These are phyloP conservation scores for Misgurnus anguillicaudatus DNA, from an alignment of 2,113 vertebrate genomes.

Conservation along the genomic window DNA sequence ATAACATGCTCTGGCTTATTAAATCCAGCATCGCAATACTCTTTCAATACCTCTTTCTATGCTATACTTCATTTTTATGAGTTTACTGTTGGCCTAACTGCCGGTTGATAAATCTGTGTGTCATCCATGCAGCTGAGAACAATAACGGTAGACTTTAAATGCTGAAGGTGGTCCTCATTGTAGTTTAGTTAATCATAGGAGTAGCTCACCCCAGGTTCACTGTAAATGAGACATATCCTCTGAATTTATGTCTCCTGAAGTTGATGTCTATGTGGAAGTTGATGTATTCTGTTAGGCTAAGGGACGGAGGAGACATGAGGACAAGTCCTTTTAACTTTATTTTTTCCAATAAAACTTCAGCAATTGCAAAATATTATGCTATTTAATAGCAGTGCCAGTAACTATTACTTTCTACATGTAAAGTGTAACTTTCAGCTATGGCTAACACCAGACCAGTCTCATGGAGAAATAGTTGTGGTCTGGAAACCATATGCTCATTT, in stretches of 20 bases:
- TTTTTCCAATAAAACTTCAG: too few species aligned
- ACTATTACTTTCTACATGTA: too few species aligned
- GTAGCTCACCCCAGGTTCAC: conserved; percentile 15
- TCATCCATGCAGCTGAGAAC: conserved; percentile 31
- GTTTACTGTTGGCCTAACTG: conserved; percentile 41
- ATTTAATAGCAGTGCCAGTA: too few species aligned
- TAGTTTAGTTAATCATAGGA: conserved; percentile 46
- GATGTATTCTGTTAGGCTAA: not conserved
- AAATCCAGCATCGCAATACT: not conserved
- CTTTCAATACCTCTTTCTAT: conserved; percentile 16
- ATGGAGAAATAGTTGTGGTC: too few species aligned
- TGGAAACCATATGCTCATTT: too few species aligned
- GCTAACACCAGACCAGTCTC: too few species aligned
- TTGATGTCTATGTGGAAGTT: not conserved
- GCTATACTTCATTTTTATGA: conserved; percentile 48
- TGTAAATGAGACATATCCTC: not conserved
- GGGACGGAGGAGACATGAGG: not conserved
- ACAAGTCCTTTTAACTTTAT: not conserved
- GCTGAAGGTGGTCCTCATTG: not conserved
- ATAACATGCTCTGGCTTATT: conserved; percentile 27
- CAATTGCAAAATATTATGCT: too few species aligned
- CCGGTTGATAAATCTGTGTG: conserved; percentile 39
- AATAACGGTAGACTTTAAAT: not conserved
- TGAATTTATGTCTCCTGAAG: conserved; percentile 8
- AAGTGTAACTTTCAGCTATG: too few species aligned